Evolutionary conservation across 2,113 vertebrate species (phyloP), one percentile per base, ranked within the genome.

Genomic region (Tor tambroides): DNA sequence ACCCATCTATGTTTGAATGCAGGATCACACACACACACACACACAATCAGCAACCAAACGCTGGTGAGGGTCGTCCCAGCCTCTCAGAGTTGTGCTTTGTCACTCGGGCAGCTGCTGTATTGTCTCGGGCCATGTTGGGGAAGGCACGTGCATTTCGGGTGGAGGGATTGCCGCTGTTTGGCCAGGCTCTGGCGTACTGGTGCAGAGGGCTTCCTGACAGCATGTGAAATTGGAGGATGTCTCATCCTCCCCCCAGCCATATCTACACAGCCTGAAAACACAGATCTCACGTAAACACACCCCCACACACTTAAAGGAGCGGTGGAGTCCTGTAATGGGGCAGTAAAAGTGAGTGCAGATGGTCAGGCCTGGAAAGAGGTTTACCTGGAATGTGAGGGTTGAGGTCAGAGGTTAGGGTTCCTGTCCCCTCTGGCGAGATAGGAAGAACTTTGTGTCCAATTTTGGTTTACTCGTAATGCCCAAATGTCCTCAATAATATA

Each of bases 81-180:
- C 86, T 84, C 56, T 87, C 85, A 61, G 87, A 88, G 90, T 88
- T 92, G 84, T 87, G 88, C 90, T 91, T 93, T 93, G 91, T 93
- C 89, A 83, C 90, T 89, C 82, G 83, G 81, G 91, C 94, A 94
- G 93, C 93, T 94, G 93, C 89, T 93, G 80, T 91, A 92, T 94
- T 94, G 93, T 94, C 91, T 91, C 74, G 83, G 84, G 86, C 91
- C 89, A 91, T 87, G 82, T 88, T 94, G 87, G 91, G 92, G 92
- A 90, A 93, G 91, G 93, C 92, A 92, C 82, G 77, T 93, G 91
- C 91, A 56, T 10, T 91, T 76, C 28, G 82, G 88, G 82, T 74
- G 63, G 43, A 84, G 75, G 75, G 69, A 38, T 41, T 85, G 59
- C 63, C 63, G 35, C 79, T 43, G 79, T 63, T 69, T 83, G 63